Conservation (phyloP, 2,797 vertebrate species). For the Diplodus sargus region DNA sequence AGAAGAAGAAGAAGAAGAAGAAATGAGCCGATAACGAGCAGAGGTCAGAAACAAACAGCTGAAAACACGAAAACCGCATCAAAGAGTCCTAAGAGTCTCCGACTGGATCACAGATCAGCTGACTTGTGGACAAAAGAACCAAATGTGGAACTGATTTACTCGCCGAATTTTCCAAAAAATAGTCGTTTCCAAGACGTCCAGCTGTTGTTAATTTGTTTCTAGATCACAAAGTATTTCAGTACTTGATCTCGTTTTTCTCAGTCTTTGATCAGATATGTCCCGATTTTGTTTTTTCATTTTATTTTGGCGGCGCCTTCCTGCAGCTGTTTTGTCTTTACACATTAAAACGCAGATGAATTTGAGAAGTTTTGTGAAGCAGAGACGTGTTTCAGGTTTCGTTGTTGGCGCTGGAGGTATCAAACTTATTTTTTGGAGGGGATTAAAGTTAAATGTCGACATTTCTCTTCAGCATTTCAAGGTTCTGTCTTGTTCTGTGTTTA, state of each 20-base stretch:
- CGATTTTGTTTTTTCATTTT: not conserved
- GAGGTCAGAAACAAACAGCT: slow-evolving; percentile 18
- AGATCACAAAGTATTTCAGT: not conserved
- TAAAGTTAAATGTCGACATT: not conserved
- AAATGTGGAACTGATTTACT: not conserved
- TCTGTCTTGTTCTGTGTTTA: not conserved
- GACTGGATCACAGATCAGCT: not conserved
- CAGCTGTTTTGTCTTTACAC: not conserved
- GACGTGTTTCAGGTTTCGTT: not conserved
- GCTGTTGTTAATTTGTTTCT: slow-evolving; percentile 4
- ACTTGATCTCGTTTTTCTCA: not conserved
- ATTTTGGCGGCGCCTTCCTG: not conserved
- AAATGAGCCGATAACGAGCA: not conserved
- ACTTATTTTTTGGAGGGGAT: not conserved
- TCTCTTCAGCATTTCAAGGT: not conserved
- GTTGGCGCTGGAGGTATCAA: not conserved
- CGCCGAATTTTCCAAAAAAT: slow-evolving; percentile 1
- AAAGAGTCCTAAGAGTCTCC: not conserved
- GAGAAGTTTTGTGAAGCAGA: not conserved
- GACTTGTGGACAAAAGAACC: not conserved
- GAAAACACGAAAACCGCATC: slow-evolving; percentile 7
- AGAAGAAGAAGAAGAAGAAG: not conserved
- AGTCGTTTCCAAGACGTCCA: slow-evolving; percentile 11
- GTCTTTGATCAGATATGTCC: slow-evolving; percentile 1
- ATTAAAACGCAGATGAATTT: not conserved